These are phyloP conservation scores for Zonitis immaculata DNA, from an alignment of 2,888 invertebrate genomes.

Conservation along the genomic window DNA sequence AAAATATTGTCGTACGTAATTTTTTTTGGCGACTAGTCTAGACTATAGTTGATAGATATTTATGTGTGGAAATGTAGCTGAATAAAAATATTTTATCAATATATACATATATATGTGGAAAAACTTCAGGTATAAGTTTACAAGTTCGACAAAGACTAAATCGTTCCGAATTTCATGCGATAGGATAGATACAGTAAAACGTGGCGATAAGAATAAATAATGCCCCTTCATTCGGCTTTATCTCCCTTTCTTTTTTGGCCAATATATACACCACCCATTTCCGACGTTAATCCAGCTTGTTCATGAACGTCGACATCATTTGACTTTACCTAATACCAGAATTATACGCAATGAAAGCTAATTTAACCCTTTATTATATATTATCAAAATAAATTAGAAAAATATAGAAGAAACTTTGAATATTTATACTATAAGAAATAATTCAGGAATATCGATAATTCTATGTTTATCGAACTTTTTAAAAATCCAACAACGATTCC, in stretches of 20 bases:
- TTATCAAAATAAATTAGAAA: not conserved
- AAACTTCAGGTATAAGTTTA: constrained; percentile 31
- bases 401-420: not conserved
- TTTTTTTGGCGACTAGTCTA: too few species aligned
- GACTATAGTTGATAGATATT: too few species aligned
- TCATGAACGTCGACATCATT: constrained; percentile 45
- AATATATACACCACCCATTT: constrained; percentile 46
- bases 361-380: constrained; percentile 2
- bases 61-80: too few species aligned
- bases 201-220: constrained; percentile 47
- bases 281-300: constrained; percentile 46
- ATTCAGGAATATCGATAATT: too few species aligned
- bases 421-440: too few species aligned
- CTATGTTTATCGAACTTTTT: constrained; percentile 17
- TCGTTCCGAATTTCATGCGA: constrained; percentile 41
- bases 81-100: constrained; percentile 12
- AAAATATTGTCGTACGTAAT: too few species aligned
- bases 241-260: constrained; percentile 41
- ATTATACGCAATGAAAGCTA: constrained; percentile 9
- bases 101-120: too few species aligned
- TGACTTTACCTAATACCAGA: constrained; percentile 42
- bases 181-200: constrained; percentile 39
- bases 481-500: constrained; percentile 45
- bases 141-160: constrained; percentile 33
- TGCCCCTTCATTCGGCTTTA: constrained; percentile 43